Conservation (phyloP, 2,888 invertebrate genomes). For the Aleiodes testaceus region DNA sequence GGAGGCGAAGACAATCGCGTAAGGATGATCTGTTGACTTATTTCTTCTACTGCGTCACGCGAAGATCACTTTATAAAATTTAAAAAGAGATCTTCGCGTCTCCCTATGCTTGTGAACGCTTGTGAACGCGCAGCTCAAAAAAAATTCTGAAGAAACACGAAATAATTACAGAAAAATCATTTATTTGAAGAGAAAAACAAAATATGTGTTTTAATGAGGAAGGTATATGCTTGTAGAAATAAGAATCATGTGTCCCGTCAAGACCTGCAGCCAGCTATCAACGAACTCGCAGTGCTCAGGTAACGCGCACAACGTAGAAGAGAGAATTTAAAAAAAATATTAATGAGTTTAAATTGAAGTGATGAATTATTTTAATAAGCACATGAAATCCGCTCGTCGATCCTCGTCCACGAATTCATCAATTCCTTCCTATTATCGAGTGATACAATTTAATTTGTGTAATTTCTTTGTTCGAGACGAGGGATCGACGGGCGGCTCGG, state of each 20-base stretch:
- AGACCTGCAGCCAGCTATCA: conserved; percentile 83
- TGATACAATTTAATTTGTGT: no score
- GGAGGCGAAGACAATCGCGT: conserved; percentile 33
- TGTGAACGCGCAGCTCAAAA: conserved; percentile 31
- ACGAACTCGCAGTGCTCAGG: conserved; percentile 84
- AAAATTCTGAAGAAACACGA: conserved; percentile 34
- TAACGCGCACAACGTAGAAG: conserved; percentile 70
- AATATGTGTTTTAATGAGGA: conserved; percentile 58
- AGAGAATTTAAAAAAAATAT: conserved; percentile 46
- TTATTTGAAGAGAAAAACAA: conserved; percentile 41
- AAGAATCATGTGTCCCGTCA: conserved; percentile 85
- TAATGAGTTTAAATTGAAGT: conserved; percentile 24
- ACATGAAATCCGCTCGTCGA: conserved; percentile 29
- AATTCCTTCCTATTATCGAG: neutral
- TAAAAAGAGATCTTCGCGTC: conserved; percentile 19
- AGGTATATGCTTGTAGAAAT: conserved; percentile 78
- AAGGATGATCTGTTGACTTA: neutral
- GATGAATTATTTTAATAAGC: conserved; percentile 2
- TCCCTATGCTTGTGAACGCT: conserved; percentile 28
- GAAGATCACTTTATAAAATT: conserved; percentile 22
- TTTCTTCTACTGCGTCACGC: conserved; percentile 3
- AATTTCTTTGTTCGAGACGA: conserved; percentile 24
- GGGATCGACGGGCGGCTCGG: conserved; percentile 34
- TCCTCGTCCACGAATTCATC: conserved; percentile 31
- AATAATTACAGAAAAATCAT: conserved; percentile 7